phyloP scores from a whole-genome alignment of 2,113 vertebrate species.

The Perca fluviatilis region DNA sequence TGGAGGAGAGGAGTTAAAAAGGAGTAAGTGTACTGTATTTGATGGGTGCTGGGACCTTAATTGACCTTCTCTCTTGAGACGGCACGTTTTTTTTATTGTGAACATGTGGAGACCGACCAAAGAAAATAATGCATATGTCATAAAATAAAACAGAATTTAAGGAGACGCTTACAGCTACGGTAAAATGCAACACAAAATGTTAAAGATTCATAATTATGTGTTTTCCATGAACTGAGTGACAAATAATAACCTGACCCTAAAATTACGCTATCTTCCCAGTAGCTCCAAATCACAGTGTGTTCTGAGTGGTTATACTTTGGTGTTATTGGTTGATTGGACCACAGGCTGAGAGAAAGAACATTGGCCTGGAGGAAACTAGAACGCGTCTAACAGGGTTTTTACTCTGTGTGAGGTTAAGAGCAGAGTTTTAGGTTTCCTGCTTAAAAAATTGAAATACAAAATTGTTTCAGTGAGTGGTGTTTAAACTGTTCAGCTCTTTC shows the following conservation, averaged over 20 bases:
- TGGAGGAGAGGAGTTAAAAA: conserved; percentile 68
- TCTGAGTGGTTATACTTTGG: conserved; percentile 16
- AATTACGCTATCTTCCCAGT: conserved; percentile 4
- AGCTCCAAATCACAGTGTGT: conserved; percentile 32
- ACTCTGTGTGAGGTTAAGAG: background rate
- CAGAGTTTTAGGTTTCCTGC: background rate
- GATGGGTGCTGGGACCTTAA: conserved; percentile 61
- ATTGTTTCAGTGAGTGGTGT: background rate
- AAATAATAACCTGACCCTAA: conserved; percentile 2
- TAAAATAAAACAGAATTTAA: background rate
- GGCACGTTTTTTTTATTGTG: conserved; percentile 19
- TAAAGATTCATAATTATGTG: conserved; percentile 2
- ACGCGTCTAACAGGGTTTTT: background rate
- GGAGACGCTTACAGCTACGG: background rate
- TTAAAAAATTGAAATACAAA: background rate
- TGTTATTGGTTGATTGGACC: conserved; percentile 47
- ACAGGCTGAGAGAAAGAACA: conserved; percentile 34
- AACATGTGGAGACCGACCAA: conserved; percentile 6
- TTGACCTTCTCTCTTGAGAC: conserved; percentile 48
- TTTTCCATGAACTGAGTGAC: background rate
- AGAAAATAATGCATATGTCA: background rate
- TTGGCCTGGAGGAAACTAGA: conserved; percentile 39
- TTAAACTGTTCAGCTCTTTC: background rate
- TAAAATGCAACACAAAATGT: background rate
- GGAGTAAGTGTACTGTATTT: conserved; percentile 64